These are phyloP conservation scores for Busseola fusca DNA, from an alignment of 2,888 invertebrate species.

Conservation along the genomic window DNA sequence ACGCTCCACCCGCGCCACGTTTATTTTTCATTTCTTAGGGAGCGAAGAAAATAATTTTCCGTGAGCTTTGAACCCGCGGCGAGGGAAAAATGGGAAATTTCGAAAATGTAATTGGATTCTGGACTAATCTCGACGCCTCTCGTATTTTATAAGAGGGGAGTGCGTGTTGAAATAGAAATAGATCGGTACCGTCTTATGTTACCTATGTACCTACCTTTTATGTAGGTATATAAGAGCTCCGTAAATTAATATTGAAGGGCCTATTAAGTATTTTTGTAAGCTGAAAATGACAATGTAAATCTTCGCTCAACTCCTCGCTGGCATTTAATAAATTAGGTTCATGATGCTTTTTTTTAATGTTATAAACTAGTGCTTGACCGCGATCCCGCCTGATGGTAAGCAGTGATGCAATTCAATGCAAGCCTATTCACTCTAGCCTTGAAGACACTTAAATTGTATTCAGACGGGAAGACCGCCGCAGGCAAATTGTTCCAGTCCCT, in stretches of 20 bases:
- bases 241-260: slow-evolving; percentile 31
- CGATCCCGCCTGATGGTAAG: no score
- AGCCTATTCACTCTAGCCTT: no score
- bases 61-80: slow-evolving; percentile 86
- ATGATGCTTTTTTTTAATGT: no score
- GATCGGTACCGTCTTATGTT: slow-evolving; percentile 46
- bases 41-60: slow-evolving; percentile 87
- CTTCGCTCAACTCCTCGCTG: background rate
- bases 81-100: slow-evolving; percentile 86
- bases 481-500: no score
- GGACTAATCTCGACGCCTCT: slow-evolving; percentile 85
- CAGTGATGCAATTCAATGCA: no score
- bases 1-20: slow-evolving; percentile 75
- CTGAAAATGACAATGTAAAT: slow-evolving; percentile 7
- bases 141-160: slow-evolving; percentile 75
- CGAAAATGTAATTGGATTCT: slow-evolving; percentile 88
- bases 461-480: no score
- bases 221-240: slow-evolving; percentile 11
- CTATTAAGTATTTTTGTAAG: slow-evolving; percentile 16
- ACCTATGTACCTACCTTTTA: slow-evolving; percentile 5
- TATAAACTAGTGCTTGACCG: no score
- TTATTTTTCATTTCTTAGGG: slow-evolving; percentile 88
- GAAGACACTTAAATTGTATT: no score
- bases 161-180: slow-evolving; percentile 79
- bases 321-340: background rate